A percentile compares a stretch with the other conserved stretches of the same genome.
phyloP scores from a whole-genome alignment of 2,113 vertebrate species.

The Petrocephalus zakoni region DNA sequence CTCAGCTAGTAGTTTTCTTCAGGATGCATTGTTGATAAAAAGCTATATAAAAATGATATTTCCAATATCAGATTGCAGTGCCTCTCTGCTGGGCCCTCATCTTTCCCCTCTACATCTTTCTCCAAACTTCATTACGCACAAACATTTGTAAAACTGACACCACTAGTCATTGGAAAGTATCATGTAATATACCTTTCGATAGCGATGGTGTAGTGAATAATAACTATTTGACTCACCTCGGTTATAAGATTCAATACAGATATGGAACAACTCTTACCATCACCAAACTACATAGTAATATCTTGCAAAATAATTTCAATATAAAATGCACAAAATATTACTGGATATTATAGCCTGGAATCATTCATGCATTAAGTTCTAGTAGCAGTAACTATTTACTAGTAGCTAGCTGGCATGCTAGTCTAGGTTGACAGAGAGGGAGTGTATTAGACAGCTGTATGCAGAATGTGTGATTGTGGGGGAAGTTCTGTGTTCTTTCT shows the following conservation, averaged over 20 bases:
- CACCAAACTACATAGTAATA: not conserved
- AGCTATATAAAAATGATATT: slow-evolving; percentile 24
- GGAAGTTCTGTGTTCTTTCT: not conserved
- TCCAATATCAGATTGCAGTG: slow-evolving; percentile 21
- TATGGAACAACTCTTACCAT: not conserved
- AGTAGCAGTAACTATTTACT: not conserved
- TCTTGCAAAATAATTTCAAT: not conserved
- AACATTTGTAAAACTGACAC: slow-evolving; percentile 24
- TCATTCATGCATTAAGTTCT: slow-evolving; percentile 45
- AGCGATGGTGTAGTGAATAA: not conserved
- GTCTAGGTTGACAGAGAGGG: not conserved
- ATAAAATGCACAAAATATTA: not conserved
- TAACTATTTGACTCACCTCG: slow-evolving; percentile 6
- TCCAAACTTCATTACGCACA: slow-evolving; percentile 27
- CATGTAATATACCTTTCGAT: not conserved
- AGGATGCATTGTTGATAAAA: slow-evolving; percentile 8
- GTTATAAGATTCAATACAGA: not conserved
- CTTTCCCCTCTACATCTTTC: not conserved
- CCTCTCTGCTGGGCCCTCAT: not conserved
- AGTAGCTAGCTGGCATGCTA: not conserved
- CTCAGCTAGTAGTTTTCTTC: slow-evolving; percentile 6
- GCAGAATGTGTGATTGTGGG: not conserved
- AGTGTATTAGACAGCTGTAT: not conserved
- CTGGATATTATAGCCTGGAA: slow-evolving; percentile 20
- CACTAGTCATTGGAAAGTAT: slow-evolving; percentile 15